Percentiles rank a stretch among this genome's conserved stretches.
phyloP scores from a whole-genome alignment of 2,113 vertebrate species.

The Cygnus atratus region DNA sequence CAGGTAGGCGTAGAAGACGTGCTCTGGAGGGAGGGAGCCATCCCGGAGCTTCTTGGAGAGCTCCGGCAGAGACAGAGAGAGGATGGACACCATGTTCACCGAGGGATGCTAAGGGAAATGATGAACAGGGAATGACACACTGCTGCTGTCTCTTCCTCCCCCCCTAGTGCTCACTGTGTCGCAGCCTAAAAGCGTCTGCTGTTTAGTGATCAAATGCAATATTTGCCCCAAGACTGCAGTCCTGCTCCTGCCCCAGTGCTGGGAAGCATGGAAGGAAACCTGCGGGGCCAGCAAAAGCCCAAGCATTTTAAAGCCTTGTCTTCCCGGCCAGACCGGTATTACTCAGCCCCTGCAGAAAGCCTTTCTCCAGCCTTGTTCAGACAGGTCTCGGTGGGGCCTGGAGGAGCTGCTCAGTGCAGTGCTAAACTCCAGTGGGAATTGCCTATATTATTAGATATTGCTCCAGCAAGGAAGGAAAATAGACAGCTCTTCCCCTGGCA shows the following conservation, averaged over 20 bases:
- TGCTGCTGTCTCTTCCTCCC: neutral
- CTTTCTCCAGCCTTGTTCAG: neutral
- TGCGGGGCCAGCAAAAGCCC: neutral
- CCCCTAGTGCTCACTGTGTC: neutral
- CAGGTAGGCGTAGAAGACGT: conserved; percentile 80
- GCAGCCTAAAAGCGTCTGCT: neutral
- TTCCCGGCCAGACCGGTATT: neutral
- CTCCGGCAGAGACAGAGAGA: conserved; percentile 74
- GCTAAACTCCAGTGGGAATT: neutral
- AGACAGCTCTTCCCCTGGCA: neutral
- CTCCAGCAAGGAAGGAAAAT: neutral
- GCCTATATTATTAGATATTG: rapidly evolving
- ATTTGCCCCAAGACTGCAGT: neutral
- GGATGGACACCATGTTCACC: conserved; percentile 38
- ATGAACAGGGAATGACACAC: neutral
- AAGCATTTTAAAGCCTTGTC: neutral
- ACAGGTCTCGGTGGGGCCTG: neutral
- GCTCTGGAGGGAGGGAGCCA: conserved; percentile 71
- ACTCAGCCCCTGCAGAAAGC: neutral
- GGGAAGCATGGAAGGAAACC: rapidly evolving
- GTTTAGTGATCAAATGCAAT: neutral
- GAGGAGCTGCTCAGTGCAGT: neutral
- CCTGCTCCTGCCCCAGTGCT: neutral
- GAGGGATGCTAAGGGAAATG: conserved; percentile 64
- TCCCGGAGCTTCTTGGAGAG: conserved; percentile 71